phyloP scores from a whole-genome alignment of 2,797 vertebrate genomes.

The Typhlichthys subterraneus region DNA sequence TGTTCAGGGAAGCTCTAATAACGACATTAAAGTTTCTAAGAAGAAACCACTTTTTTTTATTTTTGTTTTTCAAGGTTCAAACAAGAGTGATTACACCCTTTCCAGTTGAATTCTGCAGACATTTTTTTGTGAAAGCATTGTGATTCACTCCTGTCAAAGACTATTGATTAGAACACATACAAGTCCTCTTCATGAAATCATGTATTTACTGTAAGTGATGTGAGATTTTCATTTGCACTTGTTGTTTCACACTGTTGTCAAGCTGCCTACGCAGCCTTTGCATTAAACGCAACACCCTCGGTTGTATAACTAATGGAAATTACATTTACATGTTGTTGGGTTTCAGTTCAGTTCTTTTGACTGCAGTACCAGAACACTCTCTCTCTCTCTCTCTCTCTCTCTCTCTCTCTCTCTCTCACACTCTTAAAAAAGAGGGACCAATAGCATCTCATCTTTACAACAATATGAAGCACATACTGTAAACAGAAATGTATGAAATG shows the following conservation, averaged over 20 bases:
- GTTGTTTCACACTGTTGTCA: too few relatives aligned
- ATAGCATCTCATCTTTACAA: not conserved
- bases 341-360: not conserved
- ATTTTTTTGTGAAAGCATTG: conserved; percentile 17
- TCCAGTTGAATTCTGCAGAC: conserved; percentile 33
- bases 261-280: too few relatives aligned
- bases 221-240: too few relatives aligned
- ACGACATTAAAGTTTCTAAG: conserved; percentile 62
- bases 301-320: not conserved
- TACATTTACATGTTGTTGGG: not conserved
- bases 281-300: too few relatives aligned
- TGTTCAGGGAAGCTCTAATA: conserved; percentile 70
- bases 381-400: too few relatives aligned
- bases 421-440: not conserved
- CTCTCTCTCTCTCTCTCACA: too few relatives aligned
- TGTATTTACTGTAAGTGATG: conserved; percentile 18
- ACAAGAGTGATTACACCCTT: conserved; percentile 32
- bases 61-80: conserved; percentile 35
- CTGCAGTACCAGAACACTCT: not conserved
- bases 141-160: conserved; percentile 27
- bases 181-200: conserved; percentile 43
- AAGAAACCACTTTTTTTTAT: conserved; percentile 27
- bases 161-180: conserved; percentile 37
- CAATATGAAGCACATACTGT: not conserved
- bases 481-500: too few relatives aligned